Evolutionary conservation across 2,113 vertebrate genomes (phyloP).

Genomic region (Platycercus adscitus): DNA sequence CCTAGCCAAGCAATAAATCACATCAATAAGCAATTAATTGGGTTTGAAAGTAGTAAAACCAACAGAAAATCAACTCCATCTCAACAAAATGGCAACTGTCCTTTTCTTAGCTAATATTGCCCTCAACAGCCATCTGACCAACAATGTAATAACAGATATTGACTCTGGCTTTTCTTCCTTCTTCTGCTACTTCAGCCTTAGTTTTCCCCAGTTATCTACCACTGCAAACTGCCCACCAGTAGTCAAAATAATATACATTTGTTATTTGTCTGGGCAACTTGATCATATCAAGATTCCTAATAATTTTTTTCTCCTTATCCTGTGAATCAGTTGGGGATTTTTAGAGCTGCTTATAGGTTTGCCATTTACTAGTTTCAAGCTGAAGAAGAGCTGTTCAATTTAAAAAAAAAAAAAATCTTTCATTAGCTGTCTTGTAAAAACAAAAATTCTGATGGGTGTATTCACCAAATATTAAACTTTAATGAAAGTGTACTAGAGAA

Average conservation of each 20-base stretch:
- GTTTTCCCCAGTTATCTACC: not conserved
- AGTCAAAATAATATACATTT: not conserved
- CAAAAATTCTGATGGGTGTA: not conserved
- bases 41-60: conserved; percentile 6
- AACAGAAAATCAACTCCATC: conserved; percentile 30
- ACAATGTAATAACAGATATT: not conserved
- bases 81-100: conserved; percentile 16
- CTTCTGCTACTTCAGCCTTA: not conserved
- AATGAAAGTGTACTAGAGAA: not conserved
- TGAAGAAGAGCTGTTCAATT: not conserved
- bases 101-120: conserved; percentile 5
- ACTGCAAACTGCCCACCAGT: not conserved
- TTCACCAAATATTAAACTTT: not conserved
- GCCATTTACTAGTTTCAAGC: not conserved
- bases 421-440: not conserved
- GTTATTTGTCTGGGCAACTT: not conserved
- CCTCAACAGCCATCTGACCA: not conserved
- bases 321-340: not conserved
- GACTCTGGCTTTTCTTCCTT: not conserved
- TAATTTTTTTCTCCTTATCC: not conserved
- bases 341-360: not conserved
- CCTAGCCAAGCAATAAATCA: conserved; percentile 24
- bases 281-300: not conserved
- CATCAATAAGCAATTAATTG: conserved; percentile 31
- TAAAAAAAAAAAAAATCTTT: not conserved